These are phyloP conservation scores for Hypomecis atomaria DNA, from an alignment of 2,888 invertebrate species.

Conservation along the genomic window DNA sequence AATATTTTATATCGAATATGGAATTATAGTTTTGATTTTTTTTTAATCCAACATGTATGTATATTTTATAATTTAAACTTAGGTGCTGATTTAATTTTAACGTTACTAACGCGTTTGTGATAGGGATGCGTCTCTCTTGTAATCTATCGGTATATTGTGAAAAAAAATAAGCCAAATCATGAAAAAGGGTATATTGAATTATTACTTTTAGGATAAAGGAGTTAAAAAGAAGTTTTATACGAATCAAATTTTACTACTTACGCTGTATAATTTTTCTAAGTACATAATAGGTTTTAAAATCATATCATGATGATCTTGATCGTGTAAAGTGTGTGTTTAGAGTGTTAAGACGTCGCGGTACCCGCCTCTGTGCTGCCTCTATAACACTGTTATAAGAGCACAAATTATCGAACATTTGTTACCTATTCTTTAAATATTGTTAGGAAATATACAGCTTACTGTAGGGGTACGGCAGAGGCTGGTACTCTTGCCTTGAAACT, in stretches of 20 bases:
- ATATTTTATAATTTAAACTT: slow-evolving; percentile 74
- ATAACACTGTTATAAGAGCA: slow-evolving; percentile 41
- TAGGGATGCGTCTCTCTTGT: slow-evolving; percentile 76
- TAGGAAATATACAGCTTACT: slow-evolving; percentile 32
- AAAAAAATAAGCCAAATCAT: slow-evolving; percentile 77
- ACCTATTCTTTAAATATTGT: slow-evolving; percentile 43
- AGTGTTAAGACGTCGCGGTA: slow-evolving; percentile 55
- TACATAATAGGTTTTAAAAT: slow-evolving; percentile 74
- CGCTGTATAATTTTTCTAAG: slow-evolving; percentile 76
- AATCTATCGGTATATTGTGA: slow-evolving; percentile 71
- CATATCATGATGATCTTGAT: slow-evolving; percentile 76
- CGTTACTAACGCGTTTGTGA: slow-evolving; percentile 76
- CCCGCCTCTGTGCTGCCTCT: slow-evolving; percentile 46
- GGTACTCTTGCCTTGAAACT: slow-evolving; percentile 50
- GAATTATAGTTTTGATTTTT: slow-evolving; percentile 66
- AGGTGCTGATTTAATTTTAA: slow-evolving; percentile 82
- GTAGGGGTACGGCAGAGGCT: slow-evolving; percentile 38
- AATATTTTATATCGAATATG: slow-evolving; percentile 57
- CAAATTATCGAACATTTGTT: slow-evolving; percentile 47
- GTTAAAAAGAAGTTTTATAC: slow-evolving; percentile 78
- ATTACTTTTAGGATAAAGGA: slow-evolving; percentile 79
- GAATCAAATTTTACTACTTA: slow-evolving; percentile 78
- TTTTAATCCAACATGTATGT: slow-evolving; percentile 69
- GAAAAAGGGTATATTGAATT: slow-evolving; percentile 81
- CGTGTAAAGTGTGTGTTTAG: slow-evolving; percentile 61